Conservation (phyloP, 2,888 invertebrate species). For the Vesta saturnalis region DNA sequence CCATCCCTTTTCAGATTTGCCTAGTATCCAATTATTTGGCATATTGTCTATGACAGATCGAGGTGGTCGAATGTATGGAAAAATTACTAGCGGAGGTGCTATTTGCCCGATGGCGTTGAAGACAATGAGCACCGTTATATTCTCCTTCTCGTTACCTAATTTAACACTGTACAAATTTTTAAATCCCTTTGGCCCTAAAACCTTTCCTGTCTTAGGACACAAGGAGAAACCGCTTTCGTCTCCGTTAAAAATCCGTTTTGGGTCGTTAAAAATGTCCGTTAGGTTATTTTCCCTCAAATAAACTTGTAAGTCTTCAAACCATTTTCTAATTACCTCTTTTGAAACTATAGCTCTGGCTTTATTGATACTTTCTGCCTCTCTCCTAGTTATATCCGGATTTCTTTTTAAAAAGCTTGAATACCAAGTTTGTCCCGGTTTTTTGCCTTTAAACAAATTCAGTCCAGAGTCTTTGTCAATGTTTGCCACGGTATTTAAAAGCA, state of each 20-base stretch:
- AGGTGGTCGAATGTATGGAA: slow-evolving; percentile 5
- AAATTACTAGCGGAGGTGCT: slow-evolving; percentile 5
- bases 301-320: background rate
- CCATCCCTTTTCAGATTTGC: slow-evolving; percentile 3
- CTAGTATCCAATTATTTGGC: background rate
- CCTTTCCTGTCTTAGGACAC: slow-evolving; percentile 2
- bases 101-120: slow-evolving; percentile 5
- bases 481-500: background rate
- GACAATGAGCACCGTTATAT: slow-evolving; percentile 5
- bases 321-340: background rate
- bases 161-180: slow-evolving; percentile 5
- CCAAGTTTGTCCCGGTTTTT: slow-evolving; percentile 3
- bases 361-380: background rate
- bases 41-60: slow-evolving; percentile 6
- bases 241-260: background rate
- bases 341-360: background rate
- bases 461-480: background rate
- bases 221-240: slow-evolving; percentile 2
- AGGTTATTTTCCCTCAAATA: slow-evolving; percentile 5
- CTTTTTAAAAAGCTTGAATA: background rate
- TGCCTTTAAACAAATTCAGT: slow-evolving; percentile 5
- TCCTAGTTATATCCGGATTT: slow-evolving; percentile 4
- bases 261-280: background rate
- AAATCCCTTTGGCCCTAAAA: slow-evolving; percentile 5
- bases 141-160: slow-evolving; percentile 5